Conservation (phyloP, 2,888 invertebrate species). For the Caenorhabditis angaria region DNA sequence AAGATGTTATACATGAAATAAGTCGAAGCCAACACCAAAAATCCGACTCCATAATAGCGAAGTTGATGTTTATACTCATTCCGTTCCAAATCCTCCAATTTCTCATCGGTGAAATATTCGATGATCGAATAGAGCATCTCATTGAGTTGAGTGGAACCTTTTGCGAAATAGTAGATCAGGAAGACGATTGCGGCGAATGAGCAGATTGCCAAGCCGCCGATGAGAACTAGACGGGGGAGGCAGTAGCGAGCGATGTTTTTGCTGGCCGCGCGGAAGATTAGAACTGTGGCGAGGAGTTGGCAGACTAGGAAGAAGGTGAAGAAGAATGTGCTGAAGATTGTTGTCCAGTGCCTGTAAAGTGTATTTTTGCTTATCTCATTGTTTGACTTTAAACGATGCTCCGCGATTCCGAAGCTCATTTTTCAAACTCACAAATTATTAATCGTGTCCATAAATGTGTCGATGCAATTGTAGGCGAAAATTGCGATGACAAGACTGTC, state of each 20-base stretch:
- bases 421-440: slow-evolving; percentile 46
- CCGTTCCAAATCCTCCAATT: slow-evolving; percentile 37
- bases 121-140: slow-evolving; percentile 34
- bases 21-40: slow-evolving; percentile 33
- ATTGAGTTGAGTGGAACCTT: slow-evolving; percentile 55
- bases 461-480: slow-evolving; percentile 46
- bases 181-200: slow-evolving; percentile 43
- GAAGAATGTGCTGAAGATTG: slow-evolving; percentile 39
- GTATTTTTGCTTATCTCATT: not conserved
- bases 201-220: slow-evolving; percentile 51
- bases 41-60: slow-evolving; percentile 41
- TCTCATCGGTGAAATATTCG: slow-evolving; percentile 48
- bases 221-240: slow-evolving; percentile 50
- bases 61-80: slow-evolving; percentile 44
- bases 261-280: slow-evolving; percentile 47
- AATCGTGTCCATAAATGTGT: slow-evolving; percentile 30
- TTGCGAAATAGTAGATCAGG: slow-evolving; percentile 55
- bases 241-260: slow-evolving; percentile 50
- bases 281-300: slow-evolving; percentile 49
- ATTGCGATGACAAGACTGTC: slow-evolving; percentile 50
- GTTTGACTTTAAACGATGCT: not conserved
- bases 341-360: slow-evolving; percentile 49
- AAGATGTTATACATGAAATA: slow-evolving; percentile 49
- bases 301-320: slow-evolving; percentile 48
- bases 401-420: no score